phyloP scores from a whole-genome alignment of 2,888 invertebrate genomes.

The Heteromurus nitidus region DNA sequence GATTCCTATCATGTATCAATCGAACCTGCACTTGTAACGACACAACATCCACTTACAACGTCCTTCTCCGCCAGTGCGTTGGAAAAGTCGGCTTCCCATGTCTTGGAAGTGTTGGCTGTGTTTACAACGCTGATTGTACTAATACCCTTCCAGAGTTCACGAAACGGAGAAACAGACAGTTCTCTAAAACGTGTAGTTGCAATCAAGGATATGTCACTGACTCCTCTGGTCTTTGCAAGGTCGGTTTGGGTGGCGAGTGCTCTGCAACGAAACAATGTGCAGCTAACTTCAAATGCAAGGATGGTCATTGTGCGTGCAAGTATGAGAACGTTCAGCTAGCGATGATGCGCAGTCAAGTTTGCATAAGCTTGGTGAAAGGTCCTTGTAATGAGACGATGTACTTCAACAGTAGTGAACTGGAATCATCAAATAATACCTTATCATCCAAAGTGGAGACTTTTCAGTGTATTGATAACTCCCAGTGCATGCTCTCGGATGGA shows the following conservation, averaged over 20 bases:
- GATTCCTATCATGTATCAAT: constrained; percentile 25
- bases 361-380: constrained; percentile 35
- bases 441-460: background rate
- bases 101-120: constrained; percentile 38
- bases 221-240: constrained; percentile 20
- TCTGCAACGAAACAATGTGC: constrained; percentile 31
- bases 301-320: constrained; percentile 29
- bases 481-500: background rate
- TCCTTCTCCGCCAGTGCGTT: constrained; percentile 38
- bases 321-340: constrained; percentile 40
- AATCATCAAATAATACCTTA: background rate
- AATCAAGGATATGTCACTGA: constrained; percentile 35
- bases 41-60: constrained; percentile 35
- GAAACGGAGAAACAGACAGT: constrained; percentile 31
- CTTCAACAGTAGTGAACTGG: background rate
- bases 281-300: constrained; percentile 25
- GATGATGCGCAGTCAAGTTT: constrained; percentile 10
- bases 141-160: constrained; percentile 5
- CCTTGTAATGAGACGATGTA: constrained; percentile 41
- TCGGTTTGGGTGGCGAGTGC: constrained; percentile 42
- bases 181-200: constrained; percentile 26
- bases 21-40: constrained; percentile 38
- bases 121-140: constrained; percentile 47
- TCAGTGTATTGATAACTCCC: constrained; percentile 30
- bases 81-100: constrained; percentile 43